phyloP scores from a whole-genome alignment of 2,888 invertebrate species.

The Chaitophorus viminalis region DNA sequence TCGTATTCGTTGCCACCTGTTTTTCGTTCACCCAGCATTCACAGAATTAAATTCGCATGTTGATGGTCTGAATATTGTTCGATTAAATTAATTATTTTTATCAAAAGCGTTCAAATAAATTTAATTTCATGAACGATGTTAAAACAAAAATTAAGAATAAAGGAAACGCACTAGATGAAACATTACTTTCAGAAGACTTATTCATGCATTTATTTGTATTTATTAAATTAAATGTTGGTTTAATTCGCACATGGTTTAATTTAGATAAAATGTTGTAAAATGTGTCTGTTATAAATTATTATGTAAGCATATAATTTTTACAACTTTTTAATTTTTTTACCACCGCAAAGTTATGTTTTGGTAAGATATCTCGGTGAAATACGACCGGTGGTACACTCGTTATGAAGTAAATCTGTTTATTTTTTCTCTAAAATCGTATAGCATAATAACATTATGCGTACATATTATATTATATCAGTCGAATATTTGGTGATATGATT shows the following conservation, averaged over 20 bases:
- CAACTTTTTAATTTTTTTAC: not conserved
- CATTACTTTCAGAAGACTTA: not conserved
- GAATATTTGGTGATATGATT: not conserved
- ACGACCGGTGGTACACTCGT: not conserved
- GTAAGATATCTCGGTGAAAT: conserved; percentile 10
- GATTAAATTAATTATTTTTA: not conserved
- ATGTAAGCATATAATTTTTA: not conserved
- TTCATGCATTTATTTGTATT: not conserved
- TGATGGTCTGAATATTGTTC: not conserved
- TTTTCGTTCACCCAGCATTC: not conserved
- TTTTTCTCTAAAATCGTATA: too few relatives aligned
- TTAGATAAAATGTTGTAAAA: conserved; percentile 3
- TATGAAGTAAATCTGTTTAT: not conserved
- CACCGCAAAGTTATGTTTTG: not conserved
- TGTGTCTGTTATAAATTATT: conserved; percentile 14
- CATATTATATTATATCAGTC: not conserved
- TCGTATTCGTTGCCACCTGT: not conserved
- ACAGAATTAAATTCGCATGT: not conserved
- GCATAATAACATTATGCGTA: too few relatives aligned
- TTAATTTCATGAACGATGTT: too few relatives aligned
- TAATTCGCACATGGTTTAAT: not conserved
- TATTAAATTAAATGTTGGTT: not conserved
- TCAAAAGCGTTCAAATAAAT: not conserved
- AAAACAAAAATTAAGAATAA: too few relatives aligned
- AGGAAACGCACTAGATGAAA: not conserved